Evolutionary conservation across 2,888 invertebrate genomes (phyloP).

Genomic region (Prosapia bicincta): DNA sequence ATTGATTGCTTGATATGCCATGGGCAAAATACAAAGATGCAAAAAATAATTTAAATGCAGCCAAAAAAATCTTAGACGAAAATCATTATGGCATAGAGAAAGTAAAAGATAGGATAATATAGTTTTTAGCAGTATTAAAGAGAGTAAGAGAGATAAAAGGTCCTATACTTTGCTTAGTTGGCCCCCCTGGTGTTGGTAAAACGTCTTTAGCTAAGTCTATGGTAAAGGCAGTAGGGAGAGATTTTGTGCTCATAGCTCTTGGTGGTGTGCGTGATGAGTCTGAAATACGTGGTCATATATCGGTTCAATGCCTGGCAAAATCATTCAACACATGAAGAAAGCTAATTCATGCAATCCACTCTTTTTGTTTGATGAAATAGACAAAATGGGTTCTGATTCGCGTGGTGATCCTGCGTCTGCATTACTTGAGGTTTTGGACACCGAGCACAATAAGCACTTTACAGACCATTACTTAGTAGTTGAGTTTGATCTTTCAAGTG

Average conservation of each 20-base stretch:
- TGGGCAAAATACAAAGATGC: too few relatives aligned
- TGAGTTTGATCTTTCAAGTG: slow-evolving; percentile 54
- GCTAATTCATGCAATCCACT: slow-evolving; percentile 48
- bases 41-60: too few relatives aligned
- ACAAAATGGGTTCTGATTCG: slow-evolving; percentile 51
- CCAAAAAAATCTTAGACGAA: background rate
- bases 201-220: slow-evolving; percentile 51
- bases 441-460: slow-evolving; percentile 55
- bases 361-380: slow-evolving; percentile 55
- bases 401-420: slow-evolving; percentile 56
- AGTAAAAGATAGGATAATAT: slow-evolving; percentile 47
- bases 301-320: slow-evolving; percentile 55
- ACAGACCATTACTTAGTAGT: slow-evolving; percentile 55
- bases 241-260: slow-evolving; percentile 51
- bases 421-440: slow-evolving; percentile 55
- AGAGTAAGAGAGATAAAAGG: too few relatives aligned
- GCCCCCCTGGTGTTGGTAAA: slow-evolving; percentile 54
- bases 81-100: background rate
- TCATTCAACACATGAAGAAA: slow-evolving; percentile 50
- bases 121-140: slow-evolving; percentile 45
- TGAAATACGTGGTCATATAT: slow-evolving; percentile 56
- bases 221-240: slow-evolving; percentile 49
- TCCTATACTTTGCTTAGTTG: slow-evolving; percentile 32
- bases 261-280: slow-evolving; percentile 55
- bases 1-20: too few relatives aligned